These are phyloP conservation scores for Mylabris phalerata DNA, from an alignment of 1,140 invertebrate species.

Conservation along the genomic window DNA sequence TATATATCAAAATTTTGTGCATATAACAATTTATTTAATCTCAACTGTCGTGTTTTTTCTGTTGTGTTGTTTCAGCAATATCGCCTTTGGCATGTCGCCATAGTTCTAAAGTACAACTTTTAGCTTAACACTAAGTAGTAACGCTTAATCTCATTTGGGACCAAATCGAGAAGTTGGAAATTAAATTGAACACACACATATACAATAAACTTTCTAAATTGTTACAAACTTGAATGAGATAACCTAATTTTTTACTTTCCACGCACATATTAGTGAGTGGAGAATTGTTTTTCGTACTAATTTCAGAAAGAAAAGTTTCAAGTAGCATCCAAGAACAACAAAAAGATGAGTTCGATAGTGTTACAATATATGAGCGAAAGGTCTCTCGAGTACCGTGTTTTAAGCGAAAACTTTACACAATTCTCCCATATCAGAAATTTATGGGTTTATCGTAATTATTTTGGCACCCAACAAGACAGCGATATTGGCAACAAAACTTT, in stretches of 20 bases:
- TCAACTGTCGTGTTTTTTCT: constrained; percentile 3
- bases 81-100: not conserved
- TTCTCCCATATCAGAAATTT: no score
- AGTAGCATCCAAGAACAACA: no score
- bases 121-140: constrained; percentile 8
- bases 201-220: constrained; percentile 3
- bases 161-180: constrained; percentile 13
- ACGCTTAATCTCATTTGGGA: constrained; percentile 15
- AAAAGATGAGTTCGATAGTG: no score
- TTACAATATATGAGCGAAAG: no score
- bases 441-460: no score
- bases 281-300: constrained; percentile 9
- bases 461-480: no score
- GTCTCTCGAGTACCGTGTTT: no score
- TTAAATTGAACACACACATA: constrained; percentile 8
- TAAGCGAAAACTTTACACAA: no score
- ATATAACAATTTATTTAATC: no score
- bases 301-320: not conserved
- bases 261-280: not conserved
- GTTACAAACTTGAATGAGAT: constrained; percentile 8
- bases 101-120: constrained; percentile 3
- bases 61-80: not conserved
- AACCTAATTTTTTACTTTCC: constrained; percentile 6
- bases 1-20: no score
- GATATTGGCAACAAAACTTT: no score